phyloP scores from a whole-genome alignment of 2,113 vertebrate species.

The Burhinus bistriatus region DNA sequence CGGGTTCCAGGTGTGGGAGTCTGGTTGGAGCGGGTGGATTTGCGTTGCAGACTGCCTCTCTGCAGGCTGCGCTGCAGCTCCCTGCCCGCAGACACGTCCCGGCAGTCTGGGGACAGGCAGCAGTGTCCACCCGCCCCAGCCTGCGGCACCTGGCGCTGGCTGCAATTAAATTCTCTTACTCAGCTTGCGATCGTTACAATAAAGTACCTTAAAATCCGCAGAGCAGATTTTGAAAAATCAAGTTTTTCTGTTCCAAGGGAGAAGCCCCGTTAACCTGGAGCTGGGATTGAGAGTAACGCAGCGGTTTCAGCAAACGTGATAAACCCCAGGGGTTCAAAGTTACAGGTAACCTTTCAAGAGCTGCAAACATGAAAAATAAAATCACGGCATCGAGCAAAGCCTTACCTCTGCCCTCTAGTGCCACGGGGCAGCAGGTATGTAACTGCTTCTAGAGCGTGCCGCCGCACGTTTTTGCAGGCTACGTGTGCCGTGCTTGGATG shows the following conservation, averaged over 20 bases:
- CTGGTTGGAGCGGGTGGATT: not conserved
- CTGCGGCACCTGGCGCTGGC: accelerated
- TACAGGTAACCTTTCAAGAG: not conserved
- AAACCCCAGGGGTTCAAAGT: not conserved
- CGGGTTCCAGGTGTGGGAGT: not conserved
- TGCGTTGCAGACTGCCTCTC: not conserved
- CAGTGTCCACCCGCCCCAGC: accelerated
- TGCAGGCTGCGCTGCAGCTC: not conserved
- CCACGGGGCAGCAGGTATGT: not conserved
- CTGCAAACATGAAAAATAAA: not conserved
- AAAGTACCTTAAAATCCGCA: not conserved
- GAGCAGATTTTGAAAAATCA: accelerated
- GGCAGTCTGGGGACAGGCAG: not conserved
- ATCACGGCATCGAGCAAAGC: not conserved
- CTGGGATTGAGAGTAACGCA: not conserved
- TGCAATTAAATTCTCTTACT: not conserved
- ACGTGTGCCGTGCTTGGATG: accelerated
- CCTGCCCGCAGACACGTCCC: not conserved
- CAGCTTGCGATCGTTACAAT: not conserved
- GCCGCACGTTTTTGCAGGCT: accelerated
- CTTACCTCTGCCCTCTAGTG: not conserved
- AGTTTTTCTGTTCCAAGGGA: not conserved
- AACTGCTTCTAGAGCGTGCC: accelerated
- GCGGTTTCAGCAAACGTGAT: not conserved
- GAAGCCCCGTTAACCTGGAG: not conserved